phyloP scores from a whole-genome alignment of 2,113 vertebrate genomes.

The Ondatra zibethicus region DNA sequence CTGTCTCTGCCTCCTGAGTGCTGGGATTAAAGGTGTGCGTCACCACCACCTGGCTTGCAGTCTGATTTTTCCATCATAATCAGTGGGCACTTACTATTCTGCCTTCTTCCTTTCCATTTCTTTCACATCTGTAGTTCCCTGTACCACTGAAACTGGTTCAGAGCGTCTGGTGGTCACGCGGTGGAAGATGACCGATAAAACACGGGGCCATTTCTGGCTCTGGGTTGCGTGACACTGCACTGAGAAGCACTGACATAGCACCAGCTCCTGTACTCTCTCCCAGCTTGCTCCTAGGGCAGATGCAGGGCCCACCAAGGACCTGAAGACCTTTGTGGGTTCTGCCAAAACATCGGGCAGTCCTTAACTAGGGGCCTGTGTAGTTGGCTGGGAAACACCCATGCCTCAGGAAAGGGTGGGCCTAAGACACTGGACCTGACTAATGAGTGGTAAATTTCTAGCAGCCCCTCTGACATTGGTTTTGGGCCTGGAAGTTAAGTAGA shows the following conservation, averaged over 20 bases:
- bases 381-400: not conserved
- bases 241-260: rapidly evolving
- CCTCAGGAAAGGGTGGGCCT: not conserved
- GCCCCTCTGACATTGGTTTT: not conserved
- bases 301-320: not conserved
- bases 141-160: not conserved
- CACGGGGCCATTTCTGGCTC: not conserved
- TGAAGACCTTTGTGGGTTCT: not conserved
- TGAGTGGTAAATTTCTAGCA: not conserved
- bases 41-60: no score
- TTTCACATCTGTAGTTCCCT: not conserved
- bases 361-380: not conserved
- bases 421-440: not conserved
- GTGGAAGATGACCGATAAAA: not conserved
- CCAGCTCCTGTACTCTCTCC: not conserved
- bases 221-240: not conserved
- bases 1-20: no score
- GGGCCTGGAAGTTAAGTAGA: not conserved
- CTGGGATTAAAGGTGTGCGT: no score
- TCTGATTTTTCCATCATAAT: not conserved
- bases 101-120: not conserved
- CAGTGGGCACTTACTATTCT: not conserved
- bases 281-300: not conserved
- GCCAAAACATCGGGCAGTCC: not conserved
- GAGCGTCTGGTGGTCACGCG: no score